Evolutionary conservation across 1,140 invertebrate genomes (phyloP), one percentile per base, ranked within the genome.

Genomic region (Calephelis virginiensis): DNA sequence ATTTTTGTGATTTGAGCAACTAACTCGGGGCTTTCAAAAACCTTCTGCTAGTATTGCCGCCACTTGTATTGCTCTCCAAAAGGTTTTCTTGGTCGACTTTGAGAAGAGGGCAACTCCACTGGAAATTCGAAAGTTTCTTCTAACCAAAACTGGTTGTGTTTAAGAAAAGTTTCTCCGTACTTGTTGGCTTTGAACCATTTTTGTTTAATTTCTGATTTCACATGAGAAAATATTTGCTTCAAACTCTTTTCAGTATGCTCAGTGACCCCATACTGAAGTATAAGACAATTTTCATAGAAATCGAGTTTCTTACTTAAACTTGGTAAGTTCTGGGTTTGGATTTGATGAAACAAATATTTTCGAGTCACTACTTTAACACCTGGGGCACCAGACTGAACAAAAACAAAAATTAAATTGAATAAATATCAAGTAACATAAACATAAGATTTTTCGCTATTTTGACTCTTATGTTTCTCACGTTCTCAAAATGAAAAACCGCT

Each of bases 1-100:
- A 87, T 47, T 38, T 73, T 73, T 47, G 78, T 82, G 13, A 89
- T 83, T 60, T 72, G 60, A 59, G 78, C 61, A 49, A 73, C 69
- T 38, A 78, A 46, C 68, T 73, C 43, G 11, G 78, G 63, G 63
- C 80, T 78, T 62, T 74, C 67, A 62, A 85, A 68, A 83, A 82
- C 62, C 79, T 74, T 28, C 84, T 73, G 70, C 78, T 78, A 28
- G 83, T 89, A 67, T 88, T 89, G 43, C 81, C 79, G 67, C 88
- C 81, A 80, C 87, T 90, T n/a, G 80, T 81, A 68, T 72, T 85
- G 13, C 82, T 76, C 73, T 14, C 67, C 60, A 68, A 81, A 81
- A 12, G 64, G 66, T 69, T 72, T 77, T 6, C 12, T 50, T 63
- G 73, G 72, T 46, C 74, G 70, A 66, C 77, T 74, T 28, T 28